phyloP scores from a whole-genome alignment of 2,888 invertebrate species.

The Watsonalla binaria region DNA sequence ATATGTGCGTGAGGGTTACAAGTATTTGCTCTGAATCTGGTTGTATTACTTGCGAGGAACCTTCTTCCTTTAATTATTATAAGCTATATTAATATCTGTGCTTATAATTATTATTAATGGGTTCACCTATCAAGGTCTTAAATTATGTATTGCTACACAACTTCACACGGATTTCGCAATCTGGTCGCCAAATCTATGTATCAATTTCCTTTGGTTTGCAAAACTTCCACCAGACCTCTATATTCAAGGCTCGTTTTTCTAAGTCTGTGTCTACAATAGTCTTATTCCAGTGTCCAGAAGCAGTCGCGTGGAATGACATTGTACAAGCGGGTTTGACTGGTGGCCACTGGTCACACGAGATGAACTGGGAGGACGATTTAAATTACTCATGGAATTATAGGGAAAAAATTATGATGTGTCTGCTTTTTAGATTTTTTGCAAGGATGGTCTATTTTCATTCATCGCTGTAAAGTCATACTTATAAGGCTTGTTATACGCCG shows the following conservation, averaged over 20 bases:
- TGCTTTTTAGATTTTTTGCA: not conserved
- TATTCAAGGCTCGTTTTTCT: slow-evolving; percentile 1
- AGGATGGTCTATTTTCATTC: not conserved
- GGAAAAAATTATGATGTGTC: not conserved
- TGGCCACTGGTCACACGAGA: slow-evolving; percentile 14
- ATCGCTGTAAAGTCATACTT: too few relatives aligned
- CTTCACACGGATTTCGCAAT: not conserved
- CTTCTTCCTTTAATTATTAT: too few relatives aligned
- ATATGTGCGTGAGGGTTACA: too few relatives aligned
- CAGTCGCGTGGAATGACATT: slow-evolving; percentile 40
- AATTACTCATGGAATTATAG: not conserved
- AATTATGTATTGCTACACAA: not conserved
- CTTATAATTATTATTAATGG: too few relatives aligned
- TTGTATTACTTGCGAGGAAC: too few relatives aligned
- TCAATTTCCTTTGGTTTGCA: not conserved
- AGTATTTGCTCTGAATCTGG: too few relatives aligned
- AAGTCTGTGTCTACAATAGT: slow-evolving; percentile 21
- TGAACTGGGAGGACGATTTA: not conserved
- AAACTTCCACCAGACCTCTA: not conserved
- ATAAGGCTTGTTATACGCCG: too few relatives aligned
- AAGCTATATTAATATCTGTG: too few relatives aligned
- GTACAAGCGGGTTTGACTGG: slow-evolving; percentile 37
- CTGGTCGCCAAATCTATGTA: not conserved
- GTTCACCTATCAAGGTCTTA: not conserved
- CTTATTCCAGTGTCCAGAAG: slow-evolving; percentile 19